Evolutionary conservation across 1,140 invertebrate species (phyloP).

Genomic region (Drosophila yakuba): DNA sequence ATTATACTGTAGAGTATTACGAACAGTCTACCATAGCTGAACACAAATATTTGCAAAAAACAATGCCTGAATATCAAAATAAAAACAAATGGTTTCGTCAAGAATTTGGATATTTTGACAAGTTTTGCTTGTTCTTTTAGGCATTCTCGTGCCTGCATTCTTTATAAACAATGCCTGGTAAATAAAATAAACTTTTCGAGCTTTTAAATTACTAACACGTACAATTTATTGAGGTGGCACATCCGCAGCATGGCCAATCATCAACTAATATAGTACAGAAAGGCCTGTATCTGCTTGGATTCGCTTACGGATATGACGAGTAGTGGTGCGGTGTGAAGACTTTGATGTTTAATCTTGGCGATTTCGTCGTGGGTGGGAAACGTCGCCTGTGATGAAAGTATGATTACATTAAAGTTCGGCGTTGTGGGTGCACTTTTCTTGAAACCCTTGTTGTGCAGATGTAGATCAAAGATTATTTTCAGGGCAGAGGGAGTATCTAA

Average conservation of each 20-base stretch:
- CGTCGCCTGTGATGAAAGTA: constrained; percentile 42
- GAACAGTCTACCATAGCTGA: constrained; percentile 31
- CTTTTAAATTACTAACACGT: constrained; percentile 19
- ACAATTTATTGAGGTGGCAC: constrained; percentile 42
- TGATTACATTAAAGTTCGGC: constrained; percentile 65
- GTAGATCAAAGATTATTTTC: constrained; percentile 71
- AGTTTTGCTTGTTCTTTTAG: constrained; percentile 1
- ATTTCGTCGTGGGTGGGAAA: constrained; percentile 70
- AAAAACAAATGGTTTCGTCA: constrained; percentile 1
- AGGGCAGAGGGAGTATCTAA: neutral
- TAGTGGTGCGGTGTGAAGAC: constrained; percentile 45
- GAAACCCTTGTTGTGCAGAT: constrained; percentile 75
- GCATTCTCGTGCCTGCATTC: neutral
- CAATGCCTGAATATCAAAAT: neutral
- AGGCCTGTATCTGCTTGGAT: constrained; percentile 82
- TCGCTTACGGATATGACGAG: constrained; percentile 75
- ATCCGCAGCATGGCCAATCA: constrained; percentile 20
- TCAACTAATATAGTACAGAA: constrained; percentile 78
- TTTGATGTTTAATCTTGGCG: constrained; percentile 38
- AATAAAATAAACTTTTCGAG: constrained; percentile 12
- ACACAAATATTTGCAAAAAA: neutral
- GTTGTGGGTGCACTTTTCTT: constrained; percentile 59
- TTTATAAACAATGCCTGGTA: neutral
- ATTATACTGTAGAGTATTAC: too few relatives aligned
- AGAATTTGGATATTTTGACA: constrained; percentile 20